Evolutionary conservation across 2,113 vertebrate species (phyloP).

Genomic region (Vicugna pacos): DNA sequence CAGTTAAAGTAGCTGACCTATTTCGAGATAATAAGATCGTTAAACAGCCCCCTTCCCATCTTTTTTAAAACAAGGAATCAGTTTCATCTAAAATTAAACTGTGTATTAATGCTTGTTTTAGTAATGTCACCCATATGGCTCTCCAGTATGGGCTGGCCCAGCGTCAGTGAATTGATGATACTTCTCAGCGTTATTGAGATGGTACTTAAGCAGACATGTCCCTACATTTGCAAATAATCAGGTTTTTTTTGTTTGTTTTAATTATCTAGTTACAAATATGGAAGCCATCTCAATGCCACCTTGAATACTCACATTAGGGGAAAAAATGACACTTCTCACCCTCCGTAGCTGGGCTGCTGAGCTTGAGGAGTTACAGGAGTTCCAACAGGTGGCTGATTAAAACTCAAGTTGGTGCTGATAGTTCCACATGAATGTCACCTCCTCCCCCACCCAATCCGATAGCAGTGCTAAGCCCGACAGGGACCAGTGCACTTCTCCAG

Average conservation of each 20-base stretch:
- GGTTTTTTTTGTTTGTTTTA: slow-evolving; percentile 9
- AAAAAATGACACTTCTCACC: neutral
- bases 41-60: neutral
- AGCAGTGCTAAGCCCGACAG: neutral
- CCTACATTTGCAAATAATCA: neutral
- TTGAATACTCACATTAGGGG: neutral
- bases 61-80: neutral
- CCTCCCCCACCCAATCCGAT: neutral
- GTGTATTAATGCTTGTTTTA: neutral
- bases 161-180: neutral
- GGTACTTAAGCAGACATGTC: slow-evolving; percentile 3
- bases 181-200: neutral
- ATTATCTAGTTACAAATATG: slow-evolving; percentile 7
- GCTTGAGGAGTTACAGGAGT: neutral
- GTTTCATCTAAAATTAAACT: slow-evolving; percentile 32
- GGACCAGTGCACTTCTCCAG: neutral
- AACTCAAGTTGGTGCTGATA: neutral
- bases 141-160: neutral
- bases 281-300: slow-evolving; percentile 33
- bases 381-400: slow-evolving; percentile 31
- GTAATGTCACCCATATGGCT: neutral
- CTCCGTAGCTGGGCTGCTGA: neutral
- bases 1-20: neutral
- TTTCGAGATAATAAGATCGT: slow-evolving; percentile 50
- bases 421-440: neutral